Conservation (phyloP, 2,113 vertebrate genomes). For the Actenoides hombroni region DNA sequence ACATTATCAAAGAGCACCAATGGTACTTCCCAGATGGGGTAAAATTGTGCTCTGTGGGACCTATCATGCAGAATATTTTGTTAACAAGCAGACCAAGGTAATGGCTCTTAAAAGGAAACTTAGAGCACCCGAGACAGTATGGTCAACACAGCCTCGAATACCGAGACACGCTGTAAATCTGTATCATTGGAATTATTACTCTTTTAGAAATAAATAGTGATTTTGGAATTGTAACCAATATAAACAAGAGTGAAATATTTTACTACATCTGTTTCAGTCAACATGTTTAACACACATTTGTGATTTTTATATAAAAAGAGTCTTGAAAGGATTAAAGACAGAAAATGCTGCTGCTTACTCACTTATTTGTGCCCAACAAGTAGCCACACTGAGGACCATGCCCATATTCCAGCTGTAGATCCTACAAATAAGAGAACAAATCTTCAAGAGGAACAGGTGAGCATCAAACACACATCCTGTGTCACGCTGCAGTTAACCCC, state of each 20-base stretch:
- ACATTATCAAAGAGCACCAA: not conserved
- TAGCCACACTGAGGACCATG: constrained; percentile 83
- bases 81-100: not conserved
- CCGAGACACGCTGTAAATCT: not conserved
- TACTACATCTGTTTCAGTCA: not conserved
- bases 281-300: not conserved
- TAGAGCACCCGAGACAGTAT: not conserved
- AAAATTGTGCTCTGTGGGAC: not conserved
- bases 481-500: not conserved
- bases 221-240: not conserved
- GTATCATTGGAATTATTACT: not conserved
- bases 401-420: constrained; percentile 90
- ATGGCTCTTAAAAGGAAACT: not conserved
- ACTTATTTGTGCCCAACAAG: constrained; percentile 94
- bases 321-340: not conserved
- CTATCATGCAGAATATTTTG: not conserved
- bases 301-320: not conserved
- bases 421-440: constrained; percentile 73
- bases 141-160: not conserved
- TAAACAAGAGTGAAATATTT: not conserved
- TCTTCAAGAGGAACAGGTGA: not conserved
- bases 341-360: constrained; percentile 69
- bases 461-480: not conserved
- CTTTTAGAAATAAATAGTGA: not conserved
- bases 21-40: not conserved